Evolutionary conservation across 2,797 vertebrate species (phyloP), one percentile per base, ranked within the genome.

Genomic region (Trachops cirrhosus): DNA sequence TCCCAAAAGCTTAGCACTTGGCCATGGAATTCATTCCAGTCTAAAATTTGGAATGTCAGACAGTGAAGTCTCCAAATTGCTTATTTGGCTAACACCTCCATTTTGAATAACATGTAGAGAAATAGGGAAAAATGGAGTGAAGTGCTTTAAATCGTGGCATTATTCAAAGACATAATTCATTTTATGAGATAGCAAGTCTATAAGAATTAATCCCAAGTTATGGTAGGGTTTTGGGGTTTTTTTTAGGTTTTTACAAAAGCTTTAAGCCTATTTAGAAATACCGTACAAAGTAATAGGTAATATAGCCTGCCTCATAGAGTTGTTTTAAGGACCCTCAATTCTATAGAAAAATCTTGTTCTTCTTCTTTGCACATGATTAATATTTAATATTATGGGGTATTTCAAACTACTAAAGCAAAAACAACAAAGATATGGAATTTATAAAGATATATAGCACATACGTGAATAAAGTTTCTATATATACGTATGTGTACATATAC

Each of bases 1-100:
- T 86, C 86, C 86, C 74, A 41, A 71, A 90, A 90, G 68, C 80
- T 95, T 97, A 94, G 50, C 74, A 94, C n/a, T 74, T 74, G 92
- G 93, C 71, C 80, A n/a, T 52, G 54, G 95, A 95, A 52, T 46
- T 86, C 44, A 74, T 22, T 91, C 24, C 2, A 26, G 37, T 50
- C 52, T 92, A 84, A 93, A 90, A 82, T 54, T 57, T 88, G 94
- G 95, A 89, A 94, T 41, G 1, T 50, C 68, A 94, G 50, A 82
- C 86, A 77, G 34, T 10, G 34, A 75, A 92, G 2, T 0, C 0
- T 97, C 89, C n/a, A 95, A 79, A 96, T 94, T 70, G 74, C 86
- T 26, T 37, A 92, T 78, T 91, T 93, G 91, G 74, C 78, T 77
- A 95, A 95, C 41, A 74, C 62, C 39, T 95, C 64, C 15, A 57